These are phyloP conservation scores for Ranitomeya imitator DNA, from an alignment of 2,113 vertebrate species.

Conservation along the genomic window DNA sequence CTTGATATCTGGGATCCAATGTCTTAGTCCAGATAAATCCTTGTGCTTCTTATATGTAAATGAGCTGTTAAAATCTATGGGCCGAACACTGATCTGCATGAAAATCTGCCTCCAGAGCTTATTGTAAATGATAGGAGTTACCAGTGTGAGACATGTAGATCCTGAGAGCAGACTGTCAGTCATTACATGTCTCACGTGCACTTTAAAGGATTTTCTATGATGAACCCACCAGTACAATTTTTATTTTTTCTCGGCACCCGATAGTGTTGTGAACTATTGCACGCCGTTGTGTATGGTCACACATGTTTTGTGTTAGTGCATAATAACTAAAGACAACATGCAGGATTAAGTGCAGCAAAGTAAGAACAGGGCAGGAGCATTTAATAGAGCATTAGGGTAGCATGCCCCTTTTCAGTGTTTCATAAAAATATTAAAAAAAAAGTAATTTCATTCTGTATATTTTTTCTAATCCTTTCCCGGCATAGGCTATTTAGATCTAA, in stretches of 20 bases:
- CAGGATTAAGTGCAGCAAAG: conserved; percentile 2
- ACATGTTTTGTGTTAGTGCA: not conserved
- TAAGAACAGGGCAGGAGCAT: conserved; percentile 44
- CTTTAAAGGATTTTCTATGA: not conserved
- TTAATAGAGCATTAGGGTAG: conserved; percentile 26
- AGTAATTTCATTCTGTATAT: conserved; percentile 54
- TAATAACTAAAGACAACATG: not conserved
- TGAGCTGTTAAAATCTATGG: no score
- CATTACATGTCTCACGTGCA: no score
- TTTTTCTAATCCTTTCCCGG: conserved; percentile 60
- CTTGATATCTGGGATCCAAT: no score
- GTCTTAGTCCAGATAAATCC: no score
- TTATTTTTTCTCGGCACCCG: not conserved
- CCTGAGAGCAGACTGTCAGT: no score
- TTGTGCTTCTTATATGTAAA: no score
- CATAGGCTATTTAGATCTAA: conserved; percentile 59
- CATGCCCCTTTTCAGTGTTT: conserved; percentile 26
- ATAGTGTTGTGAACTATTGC: not conserved
- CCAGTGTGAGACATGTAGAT: no score
- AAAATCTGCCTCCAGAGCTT: no score
- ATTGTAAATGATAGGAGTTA: no score
- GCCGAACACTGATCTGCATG: no score
- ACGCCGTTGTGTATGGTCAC: not conserved
- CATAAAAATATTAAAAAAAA: conserved; percentile 38
- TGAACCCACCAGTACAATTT: not conserved